Conservation (phyloP, 2,113 vertebrate species). For the Cyanoliseus patagonus region DNA sequence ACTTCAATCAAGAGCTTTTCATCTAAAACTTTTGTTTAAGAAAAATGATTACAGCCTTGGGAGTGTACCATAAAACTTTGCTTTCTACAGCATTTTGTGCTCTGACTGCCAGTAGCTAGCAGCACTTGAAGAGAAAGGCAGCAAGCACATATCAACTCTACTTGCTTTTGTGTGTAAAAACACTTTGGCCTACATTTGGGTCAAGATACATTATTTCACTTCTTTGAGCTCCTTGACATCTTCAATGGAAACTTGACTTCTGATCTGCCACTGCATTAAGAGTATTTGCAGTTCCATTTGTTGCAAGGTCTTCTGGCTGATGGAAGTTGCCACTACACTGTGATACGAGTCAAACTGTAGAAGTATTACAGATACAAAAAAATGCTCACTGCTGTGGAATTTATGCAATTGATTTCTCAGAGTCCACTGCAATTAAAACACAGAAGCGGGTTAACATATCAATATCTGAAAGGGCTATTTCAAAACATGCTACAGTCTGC, state of each 20-base stretch:
- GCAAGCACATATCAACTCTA: not conserved
- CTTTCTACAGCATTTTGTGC: not conserved
- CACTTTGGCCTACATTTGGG: not conserved
- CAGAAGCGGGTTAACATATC: not conserved
- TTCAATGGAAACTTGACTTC: not conserved
- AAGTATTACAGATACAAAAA: not conserved
- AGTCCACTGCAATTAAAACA: not conserved
- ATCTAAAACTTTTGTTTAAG: not conserved
- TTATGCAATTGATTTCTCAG: not conserved
- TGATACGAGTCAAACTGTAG: not conserved
- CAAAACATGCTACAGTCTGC: not conserved
- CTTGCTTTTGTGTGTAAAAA: not conserved
- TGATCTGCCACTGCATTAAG: not conserved
- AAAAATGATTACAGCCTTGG: not conserved
- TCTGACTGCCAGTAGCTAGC: not conserved
- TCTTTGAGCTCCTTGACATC: not conserved
- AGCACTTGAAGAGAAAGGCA: constrained; percentile 30
- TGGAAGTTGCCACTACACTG: not conserved
- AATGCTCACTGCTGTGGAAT: not conserved
- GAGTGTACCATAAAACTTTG: not conserved
- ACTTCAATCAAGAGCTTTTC: not conserved
- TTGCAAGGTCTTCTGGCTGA: not conserved
- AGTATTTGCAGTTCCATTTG: not conserved
- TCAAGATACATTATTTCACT: not conserved
- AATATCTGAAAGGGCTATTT: not conserved